Evolutionary conservation across 2,888 invertebrate genomes (phyloP).

Genomic region (Tenthredo mesomela): DNA sequence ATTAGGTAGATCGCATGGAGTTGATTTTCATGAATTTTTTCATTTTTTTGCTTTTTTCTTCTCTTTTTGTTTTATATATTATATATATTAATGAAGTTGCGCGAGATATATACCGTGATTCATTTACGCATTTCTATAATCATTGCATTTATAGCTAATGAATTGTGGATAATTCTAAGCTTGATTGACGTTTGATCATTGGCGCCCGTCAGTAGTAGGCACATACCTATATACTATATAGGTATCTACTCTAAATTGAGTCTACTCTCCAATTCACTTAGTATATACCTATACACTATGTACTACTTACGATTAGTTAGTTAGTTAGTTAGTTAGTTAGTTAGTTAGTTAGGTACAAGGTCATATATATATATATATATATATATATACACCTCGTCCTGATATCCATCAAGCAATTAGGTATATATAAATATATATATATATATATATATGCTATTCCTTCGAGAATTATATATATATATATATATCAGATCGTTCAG

Average conservation of each 20-base stretch:
- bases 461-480: not conserved
- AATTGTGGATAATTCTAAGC: constrained; percentile 68
- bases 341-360: not conserved
- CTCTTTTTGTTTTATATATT: too few relatives aligned
- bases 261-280: constrained; percentile 8
- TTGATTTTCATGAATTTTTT: too few relatives aligned
- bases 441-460: not conserved
- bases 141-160: constrained; percentile 58
- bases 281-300: not conserved
- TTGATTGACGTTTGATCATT: constrained; percentile 70
- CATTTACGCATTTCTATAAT: not conserved
- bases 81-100: too few relatives aligned
- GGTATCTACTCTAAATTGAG: not conserved
- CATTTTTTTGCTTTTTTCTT: too few relatives aligned
- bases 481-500: too few relatives aligned
- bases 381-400: not conserved
- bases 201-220: constrained; percentile 55
- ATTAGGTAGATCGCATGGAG: too few relatives aligned
- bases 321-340: not conserved
- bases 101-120: too few relatives aligned
- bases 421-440: not conserved
- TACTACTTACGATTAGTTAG: not conserved
- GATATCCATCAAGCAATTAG: not conserved
- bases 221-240: not conserved
- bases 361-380: not conserved